Evolutionary conservation across 2,888 invertebrate species (phyloP), one percentile per base, ranked within the genome.

Genomic region (Crossocerus cetratus): DNA sequence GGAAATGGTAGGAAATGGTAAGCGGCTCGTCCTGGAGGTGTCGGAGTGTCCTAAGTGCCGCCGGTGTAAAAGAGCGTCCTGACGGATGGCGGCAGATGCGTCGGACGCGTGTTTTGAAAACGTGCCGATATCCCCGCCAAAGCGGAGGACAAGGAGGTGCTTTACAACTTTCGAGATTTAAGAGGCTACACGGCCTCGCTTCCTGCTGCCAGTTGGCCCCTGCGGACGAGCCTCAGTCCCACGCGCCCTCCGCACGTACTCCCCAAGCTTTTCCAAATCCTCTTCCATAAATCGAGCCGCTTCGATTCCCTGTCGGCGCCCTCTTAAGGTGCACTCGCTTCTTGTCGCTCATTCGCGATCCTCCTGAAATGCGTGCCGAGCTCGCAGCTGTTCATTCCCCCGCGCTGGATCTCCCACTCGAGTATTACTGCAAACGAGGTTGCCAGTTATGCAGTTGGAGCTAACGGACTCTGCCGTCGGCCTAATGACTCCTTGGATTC

Each of bases 61-160:
- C 32, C 81, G 81, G 81, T 82, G 81, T 81, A 84, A 82, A 32
- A 32, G 75, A 74, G 71, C 53, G n/a, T n/a, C 57, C 22, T 69
- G 74, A 77, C 76, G 69, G 76, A 81, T 65, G 76, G 60, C 66
- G 57, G 61, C 86, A 87, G 87, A 87, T 87, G 87, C 81, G 63
- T 8, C 73, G 74, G 72, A 80, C 32, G 64, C 78, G 72, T 87
- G 87, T 86, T 87, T 86, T 84, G 78, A 80, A 85, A 86, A 87
- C 87, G 87, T 87, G 87, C 86, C 87, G 87, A 86, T 86, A 85
- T 81, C 32, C 74, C 58, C 77, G 80, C 57, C 70, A 65, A 74
- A 76, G 74, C 72, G 71, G 72, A 53, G 60, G 63, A 58, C 53
- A 45, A 63, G 49, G 22, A 5, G 54, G 22, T 32, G 68, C 62